phyloP scores from a whole-genome alignment of 2,797 vertebrate genomes.

The Hippopotamyrus pictus region DNA sequence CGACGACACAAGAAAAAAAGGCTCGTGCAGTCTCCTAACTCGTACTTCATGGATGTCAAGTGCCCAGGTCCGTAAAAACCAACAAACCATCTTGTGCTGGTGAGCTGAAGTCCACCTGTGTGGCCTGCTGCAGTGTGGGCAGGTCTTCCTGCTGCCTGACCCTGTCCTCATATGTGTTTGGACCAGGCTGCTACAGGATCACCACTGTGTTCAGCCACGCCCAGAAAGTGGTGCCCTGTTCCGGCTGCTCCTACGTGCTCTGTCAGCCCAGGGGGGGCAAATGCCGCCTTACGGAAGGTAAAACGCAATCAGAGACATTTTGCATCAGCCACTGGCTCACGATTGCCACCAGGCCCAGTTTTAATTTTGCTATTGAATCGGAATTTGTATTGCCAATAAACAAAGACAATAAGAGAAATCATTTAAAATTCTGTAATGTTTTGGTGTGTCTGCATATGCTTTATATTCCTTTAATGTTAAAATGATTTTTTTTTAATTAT shows the following conservation, averaged over 20 bases:
- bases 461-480: not conserved
- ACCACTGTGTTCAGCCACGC: slow-evolving; percentile 63
- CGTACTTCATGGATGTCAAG: slow-evolving; percentile 68
- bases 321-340: not conserved
- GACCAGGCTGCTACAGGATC: slow-evolving; percentile 59
- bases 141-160: not conserved
- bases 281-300: slow-evolving; percentile 57
- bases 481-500: not conserved
- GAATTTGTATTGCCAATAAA: not conserved
- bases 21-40: slow-evolving; percentile 60
- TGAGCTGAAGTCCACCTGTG: not conserved
- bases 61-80: slow-evolving; percentile 46
- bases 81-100: not conserved
- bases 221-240: slow-evolving; percentile 54
- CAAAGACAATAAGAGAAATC: not conserved
- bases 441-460: not conserved
- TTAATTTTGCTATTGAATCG: not conserved
- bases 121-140: not conserved
- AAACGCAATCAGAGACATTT: not conserved
- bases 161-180: not conserved
- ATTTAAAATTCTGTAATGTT: not conserved
- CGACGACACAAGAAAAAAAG: slow-evolving; percentile 61
- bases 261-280: slow-evolving; percentile 58
- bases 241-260: slow-evolving; percentile 53
- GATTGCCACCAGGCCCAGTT: not conserved